Base-by-base conservation (phyloP, 2,888 invertebrate genomes). In the Arge pagana region DNA sequence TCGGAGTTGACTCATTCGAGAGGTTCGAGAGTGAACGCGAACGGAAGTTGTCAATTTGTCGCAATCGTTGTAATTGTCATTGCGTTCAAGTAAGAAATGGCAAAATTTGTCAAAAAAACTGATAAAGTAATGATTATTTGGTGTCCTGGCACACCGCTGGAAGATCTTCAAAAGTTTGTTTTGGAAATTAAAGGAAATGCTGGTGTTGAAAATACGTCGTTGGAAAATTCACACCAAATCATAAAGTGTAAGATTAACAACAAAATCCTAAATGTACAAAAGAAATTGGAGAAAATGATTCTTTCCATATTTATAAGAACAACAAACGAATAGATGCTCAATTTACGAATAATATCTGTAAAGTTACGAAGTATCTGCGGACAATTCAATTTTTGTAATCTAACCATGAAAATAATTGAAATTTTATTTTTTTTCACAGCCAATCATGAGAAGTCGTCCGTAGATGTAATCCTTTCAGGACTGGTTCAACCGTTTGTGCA, bases 161-260 rank as follows among this genome's bases (percentile, higher is more conserved):
- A 79, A 16, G 40, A 55, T 21, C 71, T 85, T 39, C 79, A 80
- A 62, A 78, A 79, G 62, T 78, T 82, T 23, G 79, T 82, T 4
- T 78, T 79, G 41, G 76, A 80, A 58, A 65, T 86, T 5, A 80
- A 83, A 67, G 68, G 68, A 49, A 64, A 58, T 26, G 56, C 77
- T 10, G 79, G 79, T 45, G 74, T 77, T 56, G 84, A 81, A 7
- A 73, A 79, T 51, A 77, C 85, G 37, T 78, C 80, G 59, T 67
- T 85, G 21, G 84, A 85, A 77, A 85, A 85, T 73, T 78, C 83
- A 16, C 80, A 82, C 61, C 81, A 84, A 68, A 75, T 87, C 23
- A 74, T 80, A 35, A 77, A 82, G 66, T 78, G 87, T 88, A 77
- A 81, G 81, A 78, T 40, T 11, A 11, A 36, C 36, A 15, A 36